phyloP scores from a whole-genome alignment of 2,888 invertebrate genomes.

The Hypsopygia costalis region DNA sequence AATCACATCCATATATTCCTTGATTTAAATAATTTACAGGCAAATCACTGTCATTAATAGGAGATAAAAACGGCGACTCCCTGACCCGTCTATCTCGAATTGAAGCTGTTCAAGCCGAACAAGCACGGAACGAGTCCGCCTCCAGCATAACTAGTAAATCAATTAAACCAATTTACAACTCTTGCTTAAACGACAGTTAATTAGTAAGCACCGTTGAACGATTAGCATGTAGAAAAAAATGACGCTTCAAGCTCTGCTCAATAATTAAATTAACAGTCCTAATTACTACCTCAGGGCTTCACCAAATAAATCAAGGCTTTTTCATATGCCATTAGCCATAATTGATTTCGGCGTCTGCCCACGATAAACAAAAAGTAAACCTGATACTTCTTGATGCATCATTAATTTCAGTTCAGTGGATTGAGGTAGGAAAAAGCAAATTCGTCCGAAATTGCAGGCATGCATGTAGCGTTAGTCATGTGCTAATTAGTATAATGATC shows the following conservation, averaged over 20 bases:
- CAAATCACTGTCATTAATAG: too few species aligned
- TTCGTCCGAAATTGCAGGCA: slow-evolving; percentile 20
- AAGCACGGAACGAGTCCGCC: not conserved
- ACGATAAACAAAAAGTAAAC: slow-evolving; percentile 35
- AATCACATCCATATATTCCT: too few species aligned
- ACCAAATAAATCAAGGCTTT: slow-evolving; percentile 55
- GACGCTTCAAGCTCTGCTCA: slow-evolving; percentile 23
- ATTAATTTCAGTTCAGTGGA: slow-evolving; percentile 36
- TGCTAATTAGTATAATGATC: not conserved
- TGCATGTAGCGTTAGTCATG: not conserved
- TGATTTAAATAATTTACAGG: too few species aligned
- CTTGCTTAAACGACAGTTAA: slow-evolving; percentile 28
- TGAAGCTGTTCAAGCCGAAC: not conserved
- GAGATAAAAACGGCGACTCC: too few species aligned
- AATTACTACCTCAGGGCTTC: slow-evolving; percentile 45
- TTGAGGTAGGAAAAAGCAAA: slow-evolving; percentile 19
- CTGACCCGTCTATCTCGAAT: too few species aligned
- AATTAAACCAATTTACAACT: slow-evolving; percentile 22
- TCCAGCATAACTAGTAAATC: not conserved
- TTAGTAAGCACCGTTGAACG: slow-evolving; percentile 20
- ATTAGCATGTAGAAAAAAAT: slow-evolving; percentile 32
- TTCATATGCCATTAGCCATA: slow-evolving; percentile 56
- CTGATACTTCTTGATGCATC: slow-evolving; percentile 31
- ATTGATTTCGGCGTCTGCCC: slow-evolving; percentile 57
- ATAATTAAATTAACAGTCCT: slow-evolving; percentile 62